A percentile compares a stretch with the other conserved stretches of the same genome.
These are phyloP conservation scores for Bradypus variegatus DNA, from an alignment of 2,797 vertebrate species.

Conservation along the genomic window DNA sequence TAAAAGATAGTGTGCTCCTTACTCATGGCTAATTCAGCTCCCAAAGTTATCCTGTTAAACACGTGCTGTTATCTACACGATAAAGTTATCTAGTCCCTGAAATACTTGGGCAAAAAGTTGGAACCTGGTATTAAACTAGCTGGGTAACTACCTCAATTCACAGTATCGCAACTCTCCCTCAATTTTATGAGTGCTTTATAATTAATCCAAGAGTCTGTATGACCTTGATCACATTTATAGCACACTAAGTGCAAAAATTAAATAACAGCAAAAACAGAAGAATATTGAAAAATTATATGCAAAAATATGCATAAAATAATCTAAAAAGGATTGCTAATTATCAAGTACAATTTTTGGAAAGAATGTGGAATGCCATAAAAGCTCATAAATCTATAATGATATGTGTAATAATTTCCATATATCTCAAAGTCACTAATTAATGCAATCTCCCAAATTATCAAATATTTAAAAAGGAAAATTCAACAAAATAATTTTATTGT, in stretches of 20 bases:
- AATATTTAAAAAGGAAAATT: background rate
- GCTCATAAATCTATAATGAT: background rate
- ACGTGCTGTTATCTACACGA: background rate
- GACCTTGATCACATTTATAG: background rate
- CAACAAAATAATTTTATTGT: background rate
- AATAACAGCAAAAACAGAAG: background rate
- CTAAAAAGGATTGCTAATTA: background rate
- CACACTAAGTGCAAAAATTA: background rate
- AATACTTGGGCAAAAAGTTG: background rate
- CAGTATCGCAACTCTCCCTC: background rate
- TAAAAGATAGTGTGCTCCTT: background rate
- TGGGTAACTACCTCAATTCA: slow-evolving; percentile 2
- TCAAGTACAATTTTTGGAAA: slow-evolving; percentile 6
- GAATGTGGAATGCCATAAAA: background rate
- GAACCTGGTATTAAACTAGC: background rate
- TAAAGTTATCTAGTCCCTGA: background rate
- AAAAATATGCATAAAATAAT: background rate
- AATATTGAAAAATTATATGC: background rate
- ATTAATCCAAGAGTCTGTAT: background rate
- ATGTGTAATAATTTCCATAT: background rate
- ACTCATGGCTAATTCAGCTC: background rate
- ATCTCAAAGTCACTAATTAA: background rate
- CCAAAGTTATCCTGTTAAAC: background rate
- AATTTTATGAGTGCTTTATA: background rate
- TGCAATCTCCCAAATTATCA: background rate